Conservation (phyloP, 2,113 vertebrate species). For the Hystrix cristata region DNA sequence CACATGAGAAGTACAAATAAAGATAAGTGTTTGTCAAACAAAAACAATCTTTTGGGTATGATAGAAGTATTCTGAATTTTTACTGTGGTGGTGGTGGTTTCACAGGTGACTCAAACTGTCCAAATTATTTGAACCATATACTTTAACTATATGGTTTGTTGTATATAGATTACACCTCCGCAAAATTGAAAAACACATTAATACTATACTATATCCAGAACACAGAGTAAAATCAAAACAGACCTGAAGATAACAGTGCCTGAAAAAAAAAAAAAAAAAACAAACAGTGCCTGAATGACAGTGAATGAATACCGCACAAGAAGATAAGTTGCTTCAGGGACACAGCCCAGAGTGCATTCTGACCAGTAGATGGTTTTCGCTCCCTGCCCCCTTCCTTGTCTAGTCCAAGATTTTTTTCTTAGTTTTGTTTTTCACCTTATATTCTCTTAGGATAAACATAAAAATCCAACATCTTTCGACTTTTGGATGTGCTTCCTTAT, state of each 20-base stretch:
- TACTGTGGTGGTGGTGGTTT: not conserved
- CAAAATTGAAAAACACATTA: conserved; percentile 48
- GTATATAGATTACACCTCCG: conserved; percentile 18
- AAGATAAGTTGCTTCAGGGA: not conserved
- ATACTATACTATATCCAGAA: not conserved
- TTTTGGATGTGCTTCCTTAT: not conserved
- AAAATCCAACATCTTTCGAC: not conserved
- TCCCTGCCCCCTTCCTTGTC: not conserved
- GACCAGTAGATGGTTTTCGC: not conserved
- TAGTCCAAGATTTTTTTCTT: not conserved
- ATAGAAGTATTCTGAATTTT: conserved; percentile 12
- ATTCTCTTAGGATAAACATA: conserved; percentile 8
- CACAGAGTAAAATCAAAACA: conserved; percentile 20
- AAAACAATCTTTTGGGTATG: conserved; percentile 38
- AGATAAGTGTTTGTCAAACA: conserved; percentile 43
- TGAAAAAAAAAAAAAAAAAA: too few species aligned
- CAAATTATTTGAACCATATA: not conserved
- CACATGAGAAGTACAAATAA: not conserved
- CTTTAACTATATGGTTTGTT: conserved; percentile 35
- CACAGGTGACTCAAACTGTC: not conserved
- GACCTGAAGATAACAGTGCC: not conserved
- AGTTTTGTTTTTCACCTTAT: not conserved
- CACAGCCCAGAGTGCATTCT: not conserved
- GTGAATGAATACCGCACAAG: not conserved
- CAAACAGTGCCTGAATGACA: not conserved